A percentile compares a stretch with the other conserved stretches of the same genome.
These are phyloP conservation scores for Otus sunia DNA, from an alignment of 2,113 vertebrate species.

Conservation along the genomic window DNA sequence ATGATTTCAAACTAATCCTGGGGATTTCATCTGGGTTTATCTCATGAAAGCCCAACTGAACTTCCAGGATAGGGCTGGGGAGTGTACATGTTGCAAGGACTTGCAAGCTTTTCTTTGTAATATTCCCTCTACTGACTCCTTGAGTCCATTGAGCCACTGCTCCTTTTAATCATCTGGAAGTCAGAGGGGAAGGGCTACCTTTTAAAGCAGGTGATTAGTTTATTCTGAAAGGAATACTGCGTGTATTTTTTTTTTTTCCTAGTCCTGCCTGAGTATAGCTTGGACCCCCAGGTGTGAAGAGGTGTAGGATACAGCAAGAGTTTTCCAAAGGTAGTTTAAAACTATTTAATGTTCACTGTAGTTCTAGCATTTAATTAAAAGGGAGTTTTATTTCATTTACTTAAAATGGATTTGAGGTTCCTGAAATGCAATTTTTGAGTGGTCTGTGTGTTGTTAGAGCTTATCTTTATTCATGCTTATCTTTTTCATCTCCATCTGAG, in stretches of 20 bases:
- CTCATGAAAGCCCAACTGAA: neutral
- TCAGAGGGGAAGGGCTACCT: neutral
- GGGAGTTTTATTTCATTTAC: neutral
- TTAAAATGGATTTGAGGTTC: neutral
- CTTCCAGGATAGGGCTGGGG: neutral
- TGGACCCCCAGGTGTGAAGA: neutral
- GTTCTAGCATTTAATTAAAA: neutral
- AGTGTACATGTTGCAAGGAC: rapidly evolving
- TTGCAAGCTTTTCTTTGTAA: neutral
- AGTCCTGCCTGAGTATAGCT: neutral
- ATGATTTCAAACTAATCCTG: neutral
- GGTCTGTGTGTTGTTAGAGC: neutral
- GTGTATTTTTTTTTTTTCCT: neutral
- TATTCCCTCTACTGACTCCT: neutral
- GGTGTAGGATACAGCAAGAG: neutral
- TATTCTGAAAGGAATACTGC: neutral
- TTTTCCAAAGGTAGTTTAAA: neutral
- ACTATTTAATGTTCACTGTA: neutral
- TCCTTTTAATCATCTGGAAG: neutral
- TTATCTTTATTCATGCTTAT: neutral
- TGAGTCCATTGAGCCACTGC: neutral
- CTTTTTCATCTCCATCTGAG: neutral
- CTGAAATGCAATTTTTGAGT: neutral
- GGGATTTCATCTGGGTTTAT: neutral
- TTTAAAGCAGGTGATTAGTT: neutral